These are phyloP conservation scores for Deilephila porcellus DNA, from an alignment of 2,888 invertebrate species.

Conservation along the genomic window DNA sequence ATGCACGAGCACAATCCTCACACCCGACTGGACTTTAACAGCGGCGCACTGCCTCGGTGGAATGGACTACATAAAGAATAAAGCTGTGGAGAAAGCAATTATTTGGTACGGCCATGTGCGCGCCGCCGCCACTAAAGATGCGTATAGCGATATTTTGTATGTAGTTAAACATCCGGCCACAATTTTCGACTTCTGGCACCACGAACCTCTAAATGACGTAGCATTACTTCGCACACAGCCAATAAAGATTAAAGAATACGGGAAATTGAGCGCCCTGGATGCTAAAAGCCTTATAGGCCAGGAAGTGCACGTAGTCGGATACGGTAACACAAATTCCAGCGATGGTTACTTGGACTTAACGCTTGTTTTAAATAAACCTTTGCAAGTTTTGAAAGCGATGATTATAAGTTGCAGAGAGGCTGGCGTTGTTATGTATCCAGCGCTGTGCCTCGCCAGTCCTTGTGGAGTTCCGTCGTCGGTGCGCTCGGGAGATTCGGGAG, in stretches of 20 bases:
- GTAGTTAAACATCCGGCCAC: constrained; percentile 20
- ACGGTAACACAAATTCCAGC: constrained; percentile 1
- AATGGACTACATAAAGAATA: no score
- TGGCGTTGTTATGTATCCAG: not conserved
- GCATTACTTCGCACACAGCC: constrained; percentile 27
- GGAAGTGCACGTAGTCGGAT: constrained; percentile 24
- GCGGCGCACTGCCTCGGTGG: no score
- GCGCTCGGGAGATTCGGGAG: not conserved
- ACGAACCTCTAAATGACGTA: constrained; percentile 21
- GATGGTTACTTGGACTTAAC: not conserved
- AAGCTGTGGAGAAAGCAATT: no score
- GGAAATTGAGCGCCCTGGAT: no score
- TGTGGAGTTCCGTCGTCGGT: constrained; percentile 15
- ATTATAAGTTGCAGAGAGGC: constrained; percentile 15
- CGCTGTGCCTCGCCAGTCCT: constrained; percentile 23
- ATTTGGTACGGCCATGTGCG: no score
- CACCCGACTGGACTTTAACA: no score
- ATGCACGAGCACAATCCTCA: no score
- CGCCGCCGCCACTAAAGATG: not conserved
- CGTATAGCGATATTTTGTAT: constrained; percentile 27
- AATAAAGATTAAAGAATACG: constrained; percentile 9
- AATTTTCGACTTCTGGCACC: not conserved
- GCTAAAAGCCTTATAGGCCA: constrained; percentile 5
- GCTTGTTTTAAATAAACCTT: constrained; percentile 24
- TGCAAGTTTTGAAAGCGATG: constrained; percentile 27